A percentile compares a stretch with the other conserved stretches of the same genome.
Conservation (phyloP, 2,888 invertebrate genomes). For the Busseola fusca region DNA sequence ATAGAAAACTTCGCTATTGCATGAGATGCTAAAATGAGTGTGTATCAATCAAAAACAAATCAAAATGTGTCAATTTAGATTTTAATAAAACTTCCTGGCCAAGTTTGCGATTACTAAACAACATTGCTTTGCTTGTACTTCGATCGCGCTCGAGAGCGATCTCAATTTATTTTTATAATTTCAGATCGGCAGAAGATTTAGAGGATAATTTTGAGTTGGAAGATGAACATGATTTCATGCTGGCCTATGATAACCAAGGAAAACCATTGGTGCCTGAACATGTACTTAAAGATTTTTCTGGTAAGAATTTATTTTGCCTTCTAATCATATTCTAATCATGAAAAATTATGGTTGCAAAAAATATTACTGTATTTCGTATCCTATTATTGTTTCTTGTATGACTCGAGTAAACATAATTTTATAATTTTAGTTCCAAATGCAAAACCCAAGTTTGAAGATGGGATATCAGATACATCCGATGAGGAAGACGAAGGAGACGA, state of each 20-base stretch:
- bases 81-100: neutral
- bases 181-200: slow-evolving; percentile 94
- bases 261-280: slow-evolving; percentile 82
- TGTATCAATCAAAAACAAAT: neutral
- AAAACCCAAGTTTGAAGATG: slow-evolving; percentile 80
- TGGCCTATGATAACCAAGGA: slow-evolving; percentile 87
- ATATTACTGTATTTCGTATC: neutral
- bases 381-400: neutral
- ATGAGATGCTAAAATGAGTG: neutral
- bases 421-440: slow-evolving; percentile 79
- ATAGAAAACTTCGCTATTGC: neutral
- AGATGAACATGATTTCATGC: slow-evolving; percentile 84
- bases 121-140: neutral
- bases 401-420: neutral
- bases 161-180: slow-evolving; percentile 10
- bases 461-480: slow-evolving; percentile 81
- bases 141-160: too few species aligned
- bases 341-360: neutral
- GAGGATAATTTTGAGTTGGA: slow-evolving; percentile 94
- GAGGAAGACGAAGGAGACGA: slow-evolving; percentile 72
- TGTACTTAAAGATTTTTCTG: slow-evolving; percentile 79
- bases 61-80: neutral
- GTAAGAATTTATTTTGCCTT: slow-evolving; percentile 59
- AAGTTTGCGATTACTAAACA: neutral
- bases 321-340: too few species aligned